Evolutionary conservation across 2,888 invertebrate genomes (phyloP).

Genomic region (Epinotia demarniana): DNA sequence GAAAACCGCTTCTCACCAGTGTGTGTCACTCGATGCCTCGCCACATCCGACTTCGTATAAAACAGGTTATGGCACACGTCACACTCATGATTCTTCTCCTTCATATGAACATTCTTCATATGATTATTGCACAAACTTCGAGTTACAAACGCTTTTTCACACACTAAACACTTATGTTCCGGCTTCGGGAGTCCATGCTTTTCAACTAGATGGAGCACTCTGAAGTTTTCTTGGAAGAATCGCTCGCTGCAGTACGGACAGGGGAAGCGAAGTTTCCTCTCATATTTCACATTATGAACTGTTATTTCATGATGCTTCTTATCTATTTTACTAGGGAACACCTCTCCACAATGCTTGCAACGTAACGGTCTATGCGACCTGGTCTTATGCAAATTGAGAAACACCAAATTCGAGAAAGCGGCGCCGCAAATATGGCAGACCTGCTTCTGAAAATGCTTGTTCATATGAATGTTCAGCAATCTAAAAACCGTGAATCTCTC

Average conservation of each 20-base stretch:
- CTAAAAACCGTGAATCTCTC: constrained; percentile 66
- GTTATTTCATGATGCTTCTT: constrained; percentile 57
- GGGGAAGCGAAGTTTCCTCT: constrained; percentile 64
- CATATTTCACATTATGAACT: constrained; percentile 55
- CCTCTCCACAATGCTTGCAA: constrained; percentile 62
- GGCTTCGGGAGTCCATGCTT: constrained; percentile 67
- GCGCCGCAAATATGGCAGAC: constrained; percentile 75
- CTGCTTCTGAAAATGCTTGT: constrained; percentile 73
- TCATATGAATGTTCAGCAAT: constrained; percentile 73
- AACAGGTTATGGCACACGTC: constrained; percentile 70
- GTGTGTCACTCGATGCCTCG: constrained; percentile 69
- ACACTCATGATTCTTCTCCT: constrained; percentile 71
- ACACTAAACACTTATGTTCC: constrained; percentile 65
- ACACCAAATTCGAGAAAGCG: constrained; percentile 70
- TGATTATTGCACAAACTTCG: constrained; percentile 73
- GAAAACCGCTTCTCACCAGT: constrained; percentile 69
- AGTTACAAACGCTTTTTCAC: constrained; percentile 69
- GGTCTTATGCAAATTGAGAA: constrained; percentile 70
- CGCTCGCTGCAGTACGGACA: constrained; percentile 66
- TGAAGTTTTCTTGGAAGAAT: constrained; percentile 66
- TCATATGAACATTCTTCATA: constrained; percentile 71
- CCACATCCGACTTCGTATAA: constrained; percentile 71
- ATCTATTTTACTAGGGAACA: constrained; percentile 56
- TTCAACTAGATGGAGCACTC: constrained; percentile 63
- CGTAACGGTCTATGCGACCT: constrained; percentile 61